Base-by-base conservation (phyloP, 2,888 invertebrate genomes). In the Plusia festucae region DNA sequence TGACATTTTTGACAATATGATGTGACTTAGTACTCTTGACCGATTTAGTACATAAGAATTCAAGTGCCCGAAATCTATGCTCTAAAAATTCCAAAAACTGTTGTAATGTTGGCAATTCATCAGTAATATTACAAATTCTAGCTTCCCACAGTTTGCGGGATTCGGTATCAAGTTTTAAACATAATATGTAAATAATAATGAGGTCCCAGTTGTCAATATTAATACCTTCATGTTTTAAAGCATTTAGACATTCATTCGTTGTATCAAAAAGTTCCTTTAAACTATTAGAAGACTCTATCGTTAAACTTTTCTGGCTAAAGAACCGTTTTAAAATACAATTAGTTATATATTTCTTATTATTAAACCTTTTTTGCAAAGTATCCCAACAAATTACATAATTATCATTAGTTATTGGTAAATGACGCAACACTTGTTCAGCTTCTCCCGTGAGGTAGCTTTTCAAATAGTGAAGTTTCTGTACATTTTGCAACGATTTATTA, bases 211-310 rank as follows among this genome's bases (percentile, higher is more conserved):
- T 9, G 11, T 30, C 30, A 7, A 30, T 11, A 30, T 30, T 30
- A 32, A 40, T 40, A 4, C n/a, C 40, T 15, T 15, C 8, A 30
- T 58, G 30, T 13, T 58, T 34, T 20, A 59, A 20, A 34, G 49
- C 34, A 22, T 59, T 51, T 22, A 59, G 20, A 63, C 62, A 63
- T 44, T 63, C 56, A n/a, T 34, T 51, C 0, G 34, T 51, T 13
- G 55, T 62, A 32, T 62, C 51, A 15, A 55, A 24, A 1, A 62
- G 13, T 11, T 55, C 49, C 20, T 57, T 63, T n/a, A 62, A 20
- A 55, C 13, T 27, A 18, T n/a, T 54, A 30, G 49, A n/a, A 5
- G 57, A 46, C 22, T 57, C 27, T 5, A 15, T 16, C 30, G 46
- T 49, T 27, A 30, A 11, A 18, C 11, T 30, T 30, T 6, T 30